These are phyloP conservation scores for Elegia similella DNA, from an alignment of 2,888 invertebrate species.

Conservation along the genomic window DNA sequence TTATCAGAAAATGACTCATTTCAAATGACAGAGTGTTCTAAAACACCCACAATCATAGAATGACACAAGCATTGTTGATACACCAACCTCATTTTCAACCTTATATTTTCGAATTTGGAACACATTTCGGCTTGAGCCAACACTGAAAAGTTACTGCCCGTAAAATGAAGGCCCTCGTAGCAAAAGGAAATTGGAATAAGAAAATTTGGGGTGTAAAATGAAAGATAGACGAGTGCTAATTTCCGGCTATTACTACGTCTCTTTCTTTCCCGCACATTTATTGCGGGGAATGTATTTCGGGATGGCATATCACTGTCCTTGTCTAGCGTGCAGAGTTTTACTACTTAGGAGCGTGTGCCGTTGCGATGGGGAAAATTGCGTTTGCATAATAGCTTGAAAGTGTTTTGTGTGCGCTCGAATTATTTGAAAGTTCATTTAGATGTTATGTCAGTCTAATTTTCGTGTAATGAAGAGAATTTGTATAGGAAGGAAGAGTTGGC, in stretches of 20 bases:
- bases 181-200: constrained; percentile 87
- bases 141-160: constrained; percentile 46
- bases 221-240: constrained; percentile 89
- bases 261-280: constrained; percentile 79
- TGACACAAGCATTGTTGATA: constrained; percentile 40
- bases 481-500: constrained; percentile 1
- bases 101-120: constrained; percentile 28
- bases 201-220: constrained; percentile 90
- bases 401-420: constrained; percentile 18
- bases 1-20: constrained; percentile 89
- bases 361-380: constrained; percentile 32
- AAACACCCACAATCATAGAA: constrained; percentile 60
- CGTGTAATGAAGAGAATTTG: constrained; percentile 5
- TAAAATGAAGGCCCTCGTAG: constrained; percentile 60
- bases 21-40: constrained; percentile 84
- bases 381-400: constrained; percentile 17
- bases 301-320: constrained; percentile 66
- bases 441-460: constrained; percentile 8
- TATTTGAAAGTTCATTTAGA: constrained; percentile 10
- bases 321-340: constrained; percentile 59
- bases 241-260: constrained; percentile 83
- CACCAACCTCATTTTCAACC: constrained; percentile 36
- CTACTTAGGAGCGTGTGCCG: constrained; percentile 48
- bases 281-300: constrained; percentile 62
- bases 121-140: constrained; percentile 29